A percentile compares a stretch with the other conserved stretches of the same genome.
Conservation (phyloP, 2,113 vertebrate species). For the Trinectes maculatus region DNA sequence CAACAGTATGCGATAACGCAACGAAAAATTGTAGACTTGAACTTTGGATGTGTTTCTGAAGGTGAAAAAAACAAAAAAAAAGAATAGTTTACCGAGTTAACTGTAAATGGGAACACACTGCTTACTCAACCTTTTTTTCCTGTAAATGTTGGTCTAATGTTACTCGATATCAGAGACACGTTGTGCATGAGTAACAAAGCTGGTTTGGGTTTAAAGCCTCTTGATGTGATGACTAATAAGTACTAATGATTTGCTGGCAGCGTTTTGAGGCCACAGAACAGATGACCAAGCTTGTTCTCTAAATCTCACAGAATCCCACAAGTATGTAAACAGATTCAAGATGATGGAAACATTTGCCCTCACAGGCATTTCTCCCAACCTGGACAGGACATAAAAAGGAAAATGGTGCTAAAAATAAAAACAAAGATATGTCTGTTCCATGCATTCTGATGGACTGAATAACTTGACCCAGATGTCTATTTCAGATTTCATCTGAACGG, state of each 20-base stretch:
- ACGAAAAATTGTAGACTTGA: conserved; percentile 36
- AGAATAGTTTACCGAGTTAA: background rate
- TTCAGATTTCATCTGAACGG: conserved; percentile 6
- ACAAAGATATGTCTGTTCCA: background rate
- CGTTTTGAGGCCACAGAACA: background rate
- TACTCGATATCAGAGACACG: conserved; percentile 14
- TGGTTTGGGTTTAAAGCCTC: background rate
- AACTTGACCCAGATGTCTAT: conserved; percentile 22
- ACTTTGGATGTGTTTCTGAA: conserved; percentile 14
- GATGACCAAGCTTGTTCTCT: conserved; percentile 21
- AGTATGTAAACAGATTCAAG: conserved; percentile 29
- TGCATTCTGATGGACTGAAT: conserved; percentile 24
- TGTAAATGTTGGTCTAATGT: conserved; percentile 40
- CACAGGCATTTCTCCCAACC: background rate
- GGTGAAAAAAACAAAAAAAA: conserved; percentile 16
- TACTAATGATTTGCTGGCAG: conserved; percentile 30
- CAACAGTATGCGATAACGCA: conserved; percentile 16
- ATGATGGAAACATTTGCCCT: conserved; percentile 1
- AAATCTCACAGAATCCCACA: conserved; percentile 16
- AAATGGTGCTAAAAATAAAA: background rate
- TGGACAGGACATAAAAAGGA: background rate
- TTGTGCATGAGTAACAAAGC: conserved; percentile 41
- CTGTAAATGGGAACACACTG: conserved; percentile 23
- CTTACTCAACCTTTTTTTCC: conserved; percentile 31
- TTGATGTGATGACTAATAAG: conserved; percentile 42